phyloP scores from a whole-genome alignment of 2,113 vertebrate species.

The Thinocorus orbignyianus region DNA sequence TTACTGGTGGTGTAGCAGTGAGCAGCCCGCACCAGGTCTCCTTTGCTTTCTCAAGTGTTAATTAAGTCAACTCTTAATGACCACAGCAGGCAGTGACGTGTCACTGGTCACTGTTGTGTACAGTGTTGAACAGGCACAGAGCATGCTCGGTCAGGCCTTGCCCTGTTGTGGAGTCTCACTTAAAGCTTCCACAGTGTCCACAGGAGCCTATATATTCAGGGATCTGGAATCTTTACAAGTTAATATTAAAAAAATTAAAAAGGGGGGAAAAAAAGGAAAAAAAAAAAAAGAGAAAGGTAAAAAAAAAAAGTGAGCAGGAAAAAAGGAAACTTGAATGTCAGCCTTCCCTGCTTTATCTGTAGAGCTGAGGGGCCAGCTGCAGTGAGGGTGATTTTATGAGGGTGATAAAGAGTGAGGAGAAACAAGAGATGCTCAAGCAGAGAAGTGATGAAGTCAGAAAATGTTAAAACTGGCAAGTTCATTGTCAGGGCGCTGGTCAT shows the following conservation, averaged over 20 bases:
- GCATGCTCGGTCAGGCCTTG: background rate
- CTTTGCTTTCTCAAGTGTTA: background rate
- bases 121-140: fast-evolving
- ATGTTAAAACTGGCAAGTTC: background rate
- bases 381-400: no score
- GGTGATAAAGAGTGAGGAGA: background rate
- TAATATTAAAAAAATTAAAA: background rate
- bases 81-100: background rate
- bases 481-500: background rate
- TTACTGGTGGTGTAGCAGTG: background rate
- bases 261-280: no score
- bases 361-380: background rate
- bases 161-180: background rate
- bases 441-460: background rate
- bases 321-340: background rate
- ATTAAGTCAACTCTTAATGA: background rate
- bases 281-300: no score
- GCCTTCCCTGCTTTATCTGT: background rate
- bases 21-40: background rate
- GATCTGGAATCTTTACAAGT: background rate
- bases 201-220: background rate
- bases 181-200: background rate
- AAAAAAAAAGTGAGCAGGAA: fast-evolving
- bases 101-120: fast-evolving
- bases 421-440: background rate